Evolutionary conservation across 1,140 invertebrate species (phyloP).

Genomic region (Episyrphus balteatus): DNA sequence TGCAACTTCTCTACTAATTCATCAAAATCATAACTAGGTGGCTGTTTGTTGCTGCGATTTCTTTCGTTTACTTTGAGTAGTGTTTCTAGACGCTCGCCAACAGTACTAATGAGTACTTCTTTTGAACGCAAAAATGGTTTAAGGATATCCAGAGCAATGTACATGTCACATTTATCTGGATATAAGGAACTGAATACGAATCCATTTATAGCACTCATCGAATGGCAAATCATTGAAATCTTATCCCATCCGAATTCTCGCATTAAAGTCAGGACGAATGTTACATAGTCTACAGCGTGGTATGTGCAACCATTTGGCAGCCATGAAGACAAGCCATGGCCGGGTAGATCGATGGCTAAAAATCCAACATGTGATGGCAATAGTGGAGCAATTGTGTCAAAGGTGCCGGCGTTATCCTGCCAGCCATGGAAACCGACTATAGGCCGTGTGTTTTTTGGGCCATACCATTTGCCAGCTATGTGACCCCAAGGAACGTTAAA

Average conservation of each 20-base stretch:
- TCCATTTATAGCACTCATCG: slow-evolving; percentile 49
- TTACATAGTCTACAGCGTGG: slow-evolving; percentile 43
- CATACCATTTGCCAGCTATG: slow-evolving; percentile 59
- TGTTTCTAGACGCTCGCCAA: slow-evolving; percentile 34
- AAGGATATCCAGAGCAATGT: slow-evolving; percentile 50
- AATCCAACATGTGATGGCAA: slow-evolving; percentile 47
- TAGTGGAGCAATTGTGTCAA: slow-evolving; percentile 55
- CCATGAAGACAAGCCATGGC: slow-evolving; percentile 58
- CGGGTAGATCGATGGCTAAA: slow-evolving; percentile 59
- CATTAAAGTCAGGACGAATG: slow-evolving; percentile 45
- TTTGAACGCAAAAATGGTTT: slow-evolving; percentile 39
- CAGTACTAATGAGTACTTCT: slow-evolving; percentile 12
- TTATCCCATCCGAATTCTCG: slow-evolving; percentile 57
- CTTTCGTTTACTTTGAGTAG: slow-evolving; percentile 39
- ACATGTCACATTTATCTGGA: slow-evolving; percentile 47
- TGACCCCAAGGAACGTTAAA: slow-evolving; percentile 56
- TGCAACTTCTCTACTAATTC: slow-evolving; percentile 45
- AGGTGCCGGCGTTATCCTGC: slow-evolving; percentile 64
- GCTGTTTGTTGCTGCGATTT: slow-evolving; percentile 35
- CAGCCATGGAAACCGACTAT: slow-evolving; percentile 64
- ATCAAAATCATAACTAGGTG: slow-evolving; percentile 48
- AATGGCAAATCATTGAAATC: slow-evolving; percentile 54
- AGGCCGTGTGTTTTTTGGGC: slow-evolving; percentile 46
- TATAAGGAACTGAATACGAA: slow-evolving; percentile 47
- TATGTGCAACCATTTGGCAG: slow-evolving; percentile 50